These are phyloP conservation scores for Cordilura impudica DNA, from an alignment of 2,888 invertebrate species.

Conservation along the genomic window DNA sequence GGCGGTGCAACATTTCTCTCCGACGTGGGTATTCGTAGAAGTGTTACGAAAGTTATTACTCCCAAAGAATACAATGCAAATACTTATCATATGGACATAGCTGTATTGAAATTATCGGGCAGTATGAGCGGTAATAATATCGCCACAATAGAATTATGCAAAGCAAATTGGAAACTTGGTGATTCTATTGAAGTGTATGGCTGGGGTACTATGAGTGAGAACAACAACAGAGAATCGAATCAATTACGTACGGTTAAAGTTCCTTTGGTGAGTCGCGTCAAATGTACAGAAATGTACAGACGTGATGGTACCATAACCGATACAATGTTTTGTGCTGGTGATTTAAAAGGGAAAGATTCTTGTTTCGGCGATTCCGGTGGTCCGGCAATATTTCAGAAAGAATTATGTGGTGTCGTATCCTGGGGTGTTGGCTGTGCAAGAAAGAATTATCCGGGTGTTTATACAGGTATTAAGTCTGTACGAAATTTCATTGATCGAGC, in stretches of 20 bases:
- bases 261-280: constrained; percentile 65
- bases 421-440: constrained; percentile 72
- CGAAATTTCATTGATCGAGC: constrained; percentile 61
- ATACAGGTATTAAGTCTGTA: constrained; percentile 81
- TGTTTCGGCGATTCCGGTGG: constrained; percentile 76
- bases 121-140: constrained; percentile 66
- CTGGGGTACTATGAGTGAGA: constrained; percentile 71
- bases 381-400: constrained; percentile 68
- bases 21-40: constrained; percentile 30
- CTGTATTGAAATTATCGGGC: constrained; percentile 65
- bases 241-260: constrained; percentile 70
- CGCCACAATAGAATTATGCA: constrained; percentile 66
- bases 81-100: constrained; percentile 67
- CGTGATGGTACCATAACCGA: constrained; percentile 64
- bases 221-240: constrained; percentile 63
- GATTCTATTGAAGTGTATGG: constrained; percentile 70
- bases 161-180: constrained; percentile 64
- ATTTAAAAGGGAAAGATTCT: constrained; percentile 68
- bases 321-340: constrained; percentile 72
- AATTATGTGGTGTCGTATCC: constrained; percentile 84
- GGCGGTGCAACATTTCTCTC: constrained; percentile 65
- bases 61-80: constrained; percentile 64
- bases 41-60: constrained; percentile 59
- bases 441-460: constrained; percentile 86
- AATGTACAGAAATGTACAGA: constrained; percentile 66